These are phyloP conservation scores for Paracyclopina nana DNA, from an alignment of 1,140 invertebrate genomes.

Conservation along the genomic window DNA sequence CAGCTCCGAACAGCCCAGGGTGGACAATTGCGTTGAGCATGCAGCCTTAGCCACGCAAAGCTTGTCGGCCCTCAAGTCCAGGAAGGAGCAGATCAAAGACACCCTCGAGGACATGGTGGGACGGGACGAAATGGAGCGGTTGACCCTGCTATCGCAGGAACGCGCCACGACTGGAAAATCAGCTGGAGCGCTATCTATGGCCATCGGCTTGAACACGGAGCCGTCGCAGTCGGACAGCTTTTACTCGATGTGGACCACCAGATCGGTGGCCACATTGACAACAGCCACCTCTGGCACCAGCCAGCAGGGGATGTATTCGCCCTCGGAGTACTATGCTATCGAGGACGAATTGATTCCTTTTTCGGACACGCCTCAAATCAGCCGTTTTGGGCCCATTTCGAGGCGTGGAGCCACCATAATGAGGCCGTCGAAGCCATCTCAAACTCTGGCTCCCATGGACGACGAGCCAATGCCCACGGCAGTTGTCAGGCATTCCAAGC, in stretches of 20 bases:
- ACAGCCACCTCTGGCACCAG: not conserved
- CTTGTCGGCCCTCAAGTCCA: slow-evolving; percentile 37
- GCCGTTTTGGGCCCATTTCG: slow-evolving; percentile 10
- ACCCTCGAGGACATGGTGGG: slow-evolving; percentile 41
- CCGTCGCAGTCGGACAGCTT: not conserved
- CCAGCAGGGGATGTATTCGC: not conserved
- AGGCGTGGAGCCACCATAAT: not conserved
- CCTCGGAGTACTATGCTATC: not conserved
- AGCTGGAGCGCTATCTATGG: not conserved
- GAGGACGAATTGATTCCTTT: slow-evolving; percentile 9
- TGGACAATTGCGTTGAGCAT: no score
- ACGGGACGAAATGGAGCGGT: not conserved
- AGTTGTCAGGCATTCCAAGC: slow-evolving; percentile 6
- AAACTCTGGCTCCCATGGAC: slow-evolving; percentile 10
- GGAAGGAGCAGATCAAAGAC: slow-evolving; percentile 40
- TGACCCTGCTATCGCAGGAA: not conserved
- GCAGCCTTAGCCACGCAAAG: slow-evolving; percentile 32
- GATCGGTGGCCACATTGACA: not conserved
- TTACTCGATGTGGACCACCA: slow-evolving; percentile 10
- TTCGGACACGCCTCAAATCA: slow-evolving; percentile 3
- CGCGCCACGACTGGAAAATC: not conserved
- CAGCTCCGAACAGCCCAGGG: not conserved
- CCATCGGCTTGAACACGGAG: not conserved
- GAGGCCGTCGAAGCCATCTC: not conserved
- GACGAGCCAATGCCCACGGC: slow-evolving; percentile 5